Percentiles rank a stretch among this genome's conserved stretches.
Conservation (phyloP, 2,113 vertebrate species). For the Martes martes region DNA sequence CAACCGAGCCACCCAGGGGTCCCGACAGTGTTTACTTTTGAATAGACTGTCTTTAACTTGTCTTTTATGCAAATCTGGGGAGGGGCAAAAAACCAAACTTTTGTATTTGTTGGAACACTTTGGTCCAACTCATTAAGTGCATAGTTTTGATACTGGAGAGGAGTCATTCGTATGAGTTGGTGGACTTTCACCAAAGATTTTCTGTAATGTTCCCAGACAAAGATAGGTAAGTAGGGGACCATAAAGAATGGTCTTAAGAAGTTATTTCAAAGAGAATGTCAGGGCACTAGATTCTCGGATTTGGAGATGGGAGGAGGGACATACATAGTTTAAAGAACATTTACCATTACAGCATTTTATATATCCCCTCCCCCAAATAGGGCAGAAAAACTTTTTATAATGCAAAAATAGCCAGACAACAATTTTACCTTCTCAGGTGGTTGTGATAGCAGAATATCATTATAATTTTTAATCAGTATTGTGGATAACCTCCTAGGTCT, state of each 20-base stretch:
- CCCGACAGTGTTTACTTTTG: not conserved
- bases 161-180: not conserved
- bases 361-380: not conserved
- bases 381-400: not conserved
- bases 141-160: not conserved
- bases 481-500: not conserved
- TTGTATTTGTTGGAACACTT: constrained; percentile 9
- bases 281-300: not conserved
- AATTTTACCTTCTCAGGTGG: not conserved
- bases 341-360: not conserved
- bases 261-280: not conserved
- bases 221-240: not conserved
- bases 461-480: not conserved
- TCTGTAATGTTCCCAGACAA: not conserved
- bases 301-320: not conserved
- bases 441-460: not conserved
- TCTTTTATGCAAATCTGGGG: not conserved
- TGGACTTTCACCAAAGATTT: not conserved
- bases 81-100: not conserved
- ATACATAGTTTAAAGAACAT: not conserved
- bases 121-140: not conserved
- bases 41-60: not conserved
- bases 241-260: not conserved
- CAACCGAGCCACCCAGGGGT: too few species aligned
- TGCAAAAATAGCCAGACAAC: not conserved